phyloP scores from a whole-genome alignment of 2,797 vertebrate genomes.

The Rhinella marina region DNA sequence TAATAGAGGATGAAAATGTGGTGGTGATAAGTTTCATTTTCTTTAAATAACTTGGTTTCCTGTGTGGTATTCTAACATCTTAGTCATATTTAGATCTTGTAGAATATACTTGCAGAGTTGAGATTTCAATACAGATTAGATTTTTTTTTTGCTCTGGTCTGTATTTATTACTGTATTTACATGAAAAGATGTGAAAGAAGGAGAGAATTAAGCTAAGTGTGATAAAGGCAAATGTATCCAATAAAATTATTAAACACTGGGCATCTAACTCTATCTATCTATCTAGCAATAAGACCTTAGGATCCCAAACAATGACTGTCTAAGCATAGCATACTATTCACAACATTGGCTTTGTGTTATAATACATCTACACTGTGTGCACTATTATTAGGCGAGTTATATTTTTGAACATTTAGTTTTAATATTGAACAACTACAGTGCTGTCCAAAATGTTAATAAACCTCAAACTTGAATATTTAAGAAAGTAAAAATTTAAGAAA shows the following conservation, averaged over 20 bases:
- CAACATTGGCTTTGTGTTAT: no score
- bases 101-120: not conserved
- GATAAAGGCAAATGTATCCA: not conserved
- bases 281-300: not conserved
- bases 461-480: no score
- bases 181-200: conserved; percentile 13
- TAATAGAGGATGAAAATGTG: not conserved
- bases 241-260: no score
- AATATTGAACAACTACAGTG: no score
- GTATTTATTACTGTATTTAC: conserved; percentile 1
- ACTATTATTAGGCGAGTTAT: no score
- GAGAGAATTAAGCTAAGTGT: not conserved
- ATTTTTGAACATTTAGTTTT: no score
- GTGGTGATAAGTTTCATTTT: not conserved
- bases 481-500: no score
- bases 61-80: conserved; percentile 9
- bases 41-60: conserved; percentile 4
- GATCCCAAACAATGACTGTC: no score
- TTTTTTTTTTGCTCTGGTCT: not conserved
- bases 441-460: no score
- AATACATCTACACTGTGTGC: no score
- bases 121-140: not conserved
- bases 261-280: not conserved
- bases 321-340: no score
- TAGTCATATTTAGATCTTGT: not conserved